Percentiles rank a stretch among this genome's conserved stretches.
Evolutionary conservation across 2,113 vertebrate species (phyloP).

Genomic region (Ibidorhyncha struthersii): DNA sequence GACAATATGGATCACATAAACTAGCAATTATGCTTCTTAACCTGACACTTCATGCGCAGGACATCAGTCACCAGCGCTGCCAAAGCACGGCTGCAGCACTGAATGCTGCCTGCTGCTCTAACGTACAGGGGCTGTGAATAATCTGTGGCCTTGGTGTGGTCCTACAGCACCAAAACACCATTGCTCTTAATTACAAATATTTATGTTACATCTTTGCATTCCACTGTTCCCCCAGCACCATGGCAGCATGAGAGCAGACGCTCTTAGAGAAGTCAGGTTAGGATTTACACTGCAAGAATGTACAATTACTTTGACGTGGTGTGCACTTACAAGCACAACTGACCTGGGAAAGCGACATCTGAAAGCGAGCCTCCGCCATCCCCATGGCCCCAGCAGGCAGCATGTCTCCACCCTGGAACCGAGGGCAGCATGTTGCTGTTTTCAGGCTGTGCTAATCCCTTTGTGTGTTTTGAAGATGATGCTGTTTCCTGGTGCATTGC

Average conservation of each 20-base stretch:
- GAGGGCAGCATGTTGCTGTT: background rate
- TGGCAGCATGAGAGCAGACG: background rate
- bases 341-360: background rate
- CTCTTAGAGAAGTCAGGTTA: background rate
- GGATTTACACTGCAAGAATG: background rate
- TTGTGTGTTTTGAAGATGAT: background rate
- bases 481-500: background rate
- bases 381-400: background rate
- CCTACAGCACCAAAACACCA: background rate
- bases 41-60: background rate
- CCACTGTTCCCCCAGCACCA: background rate
- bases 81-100: background rate
- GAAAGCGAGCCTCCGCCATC: background rate
- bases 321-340: background rate
- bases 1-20: too few species aligned
- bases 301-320: rapidly evolving
- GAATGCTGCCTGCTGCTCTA: background rate
- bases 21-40: background rate
- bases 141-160: background rate
- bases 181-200: background rate
- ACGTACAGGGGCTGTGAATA: background rate
- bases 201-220: background rate
- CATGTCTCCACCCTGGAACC: background rate
- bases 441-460: constrained; percentile 1
- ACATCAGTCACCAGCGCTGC: background rate